Conservation (phyloP, 37 sponge, comb jelly and placozoan genomes). For the Tethya wilhelma region DNA sequence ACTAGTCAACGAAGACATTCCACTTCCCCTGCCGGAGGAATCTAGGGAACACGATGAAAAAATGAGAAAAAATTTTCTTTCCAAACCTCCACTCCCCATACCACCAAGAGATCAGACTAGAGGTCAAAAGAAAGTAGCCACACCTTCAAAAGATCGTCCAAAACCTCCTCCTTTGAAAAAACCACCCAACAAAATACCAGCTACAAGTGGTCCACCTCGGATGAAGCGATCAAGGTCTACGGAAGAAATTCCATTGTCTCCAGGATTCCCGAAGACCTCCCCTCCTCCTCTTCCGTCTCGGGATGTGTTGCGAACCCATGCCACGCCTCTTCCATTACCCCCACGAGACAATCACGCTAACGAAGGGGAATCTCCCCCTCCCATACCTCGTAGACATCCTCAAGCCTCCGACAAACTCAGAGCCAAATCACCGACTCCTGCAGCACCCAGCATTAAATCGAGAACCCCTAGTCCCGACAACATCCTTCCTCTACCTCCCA, state of each 20-base stretch:
- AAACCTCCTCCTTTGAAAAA: no score
- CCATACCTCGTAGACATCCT: constrained; percentile 2
- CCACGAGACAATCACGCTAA: constrained; percentile 1
- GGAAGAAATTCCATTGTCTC: no score
- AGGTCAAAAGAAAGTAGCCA: no score
- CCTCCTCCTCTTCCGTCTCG: background rate
- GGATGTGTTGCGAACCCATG: background rate
- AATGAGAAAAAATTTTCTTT: no score
- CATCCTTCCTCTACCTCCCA: background rate
- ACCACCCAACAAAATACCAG: no score
- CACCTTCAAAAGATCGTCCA: no score
- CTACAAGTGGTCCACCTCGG: background rate
- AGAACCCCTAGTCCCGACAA: background rate
- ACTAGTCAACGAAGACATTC: no score
- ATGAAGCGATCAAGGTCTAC: background rate
- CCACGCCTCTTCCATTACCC: constrained; percentile 15
- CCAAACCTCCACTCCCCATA: no score
- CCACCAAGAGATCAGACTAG: no score
- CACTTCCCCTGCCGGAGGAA: no score
- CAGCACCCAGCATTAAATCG: background rate
- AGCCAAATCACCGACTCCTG: background rate
- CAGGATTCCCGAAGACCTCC: no score
- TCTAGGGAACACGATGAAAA: no score
- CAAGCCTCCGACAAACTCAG: background rate
- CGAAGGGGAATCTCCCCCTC: background rate